phyloP scores from a whole-genome alignment of 2,113 vertebrate genomes.

The Pionites leucogaster region DNA sequence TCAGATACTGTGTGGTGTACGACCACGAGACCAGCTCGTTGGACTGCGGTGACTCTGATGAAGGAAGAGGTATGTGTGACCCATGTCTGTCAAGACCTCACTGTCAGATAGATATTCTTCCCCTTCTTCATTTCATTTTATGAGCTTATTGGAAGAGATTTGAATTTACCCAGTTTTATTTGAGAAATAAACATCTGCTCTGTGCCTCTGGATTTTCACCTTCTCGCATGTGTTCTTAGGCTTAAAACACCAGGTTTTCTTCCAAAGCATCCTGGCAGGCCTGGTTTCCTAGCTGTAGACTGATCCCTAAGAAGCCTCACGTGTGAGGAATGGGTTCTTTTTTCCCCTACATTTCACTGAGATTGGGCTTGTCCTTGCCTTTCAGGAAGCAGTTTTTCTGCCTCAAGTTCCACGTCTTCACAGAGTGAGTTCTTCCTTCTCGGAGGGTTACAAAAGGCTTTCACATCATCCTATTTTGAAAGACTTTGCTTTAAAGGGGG shows the following conservation, averaged over 20 bases:
- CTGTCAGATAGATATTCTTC: background rate
- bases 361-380: background rate
- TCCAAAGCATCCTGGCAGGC: background rate
- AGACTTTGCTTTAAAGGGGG: background rate
- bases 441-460: background rate
- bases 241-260: background rate
- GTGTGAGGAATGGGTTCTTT: background rate
- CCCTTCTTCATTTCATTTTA: background rate
- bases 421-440: constrained; percentile 25
- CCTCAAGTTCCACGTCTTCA: background rate
- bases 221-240: background rate
- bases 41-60: background rate
- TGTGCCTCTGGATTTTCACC: background rate
- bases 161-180: background rate
- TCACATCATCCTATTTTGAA: background rate
- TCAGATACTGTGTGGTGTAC: constrained; percentile 84
- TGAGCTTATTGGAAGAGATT: background rate
- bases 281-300: background rate
- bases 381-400: background rate
- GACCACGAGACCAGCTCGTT: constrained; percentile 73
- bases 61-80: background rate
- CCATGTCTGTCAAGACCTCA: background rate
- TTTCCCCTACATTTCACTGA: background rate
- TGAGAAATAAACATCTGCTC: background rate
- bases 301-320: background rate